Conservation (phyloP, 2,113 vertebrate genomes). For the Arizona elegans region DNA sequence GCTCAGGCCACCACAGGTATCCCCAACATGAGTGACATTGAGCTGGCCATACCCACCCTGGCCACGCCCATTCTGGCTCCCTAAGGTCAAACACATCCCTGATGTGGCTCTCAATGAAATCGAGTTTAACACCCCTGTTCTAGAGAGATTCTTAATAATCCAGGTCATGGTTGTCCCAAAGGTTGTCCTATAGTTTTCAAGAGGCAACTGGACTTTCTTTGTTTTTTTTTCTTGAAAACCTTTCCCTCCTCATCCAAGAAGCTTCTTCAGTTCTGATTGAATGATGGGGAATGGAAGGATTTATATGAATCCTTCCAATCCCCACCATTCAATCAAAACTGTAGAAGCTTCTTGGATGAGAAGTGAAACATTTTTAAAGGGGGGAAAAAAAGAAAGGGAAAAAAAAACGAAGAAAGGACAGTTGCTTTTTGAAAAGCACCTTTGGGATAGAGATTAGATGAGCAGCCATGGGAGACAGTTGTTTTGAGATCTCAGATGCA, state of each 20-base stretch:
- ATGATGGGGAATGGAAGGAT: background rate
- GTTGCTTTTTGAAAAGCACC: background rate
- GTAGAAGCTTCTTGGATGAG: background rate
- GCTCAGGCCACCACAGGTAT: too few species aligned
- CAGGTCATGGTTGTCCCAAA: background rate
- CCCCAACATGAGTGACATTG: too few species aligned
- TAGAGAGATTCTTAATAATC: background rate
- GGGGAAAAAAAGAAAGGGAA: background rate
- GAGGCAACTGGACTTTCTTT: background rate
- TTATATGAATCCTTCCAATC: background rate
- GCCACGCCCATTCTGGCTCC: too few species aligned
- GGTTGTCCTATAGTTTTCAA: background rate
- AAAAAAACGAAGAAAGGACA: background rate
- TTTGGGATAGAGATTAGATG: background rate
- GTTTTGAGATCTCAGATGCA: background rate
- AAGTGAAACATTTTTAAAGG: background rate
- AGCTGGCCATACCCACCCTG: too few species aligned
- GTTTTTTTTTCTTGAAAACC: background rate
- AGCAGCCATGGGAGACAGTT: background rate
- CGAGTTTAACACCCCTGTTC: too few species aligned
- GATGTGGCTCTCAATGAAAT: too few species aligned
- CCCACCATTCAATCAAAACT: background rate
- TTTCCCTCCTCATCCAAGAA: background rate
- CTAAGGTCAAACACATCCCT: too few species aligned
- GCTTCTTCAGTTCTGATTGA: background rate